Evolutionary conservation across 2,113 vertebrate genomes (phyloP).

Genomic region (Xenus cinereus): DNA sequence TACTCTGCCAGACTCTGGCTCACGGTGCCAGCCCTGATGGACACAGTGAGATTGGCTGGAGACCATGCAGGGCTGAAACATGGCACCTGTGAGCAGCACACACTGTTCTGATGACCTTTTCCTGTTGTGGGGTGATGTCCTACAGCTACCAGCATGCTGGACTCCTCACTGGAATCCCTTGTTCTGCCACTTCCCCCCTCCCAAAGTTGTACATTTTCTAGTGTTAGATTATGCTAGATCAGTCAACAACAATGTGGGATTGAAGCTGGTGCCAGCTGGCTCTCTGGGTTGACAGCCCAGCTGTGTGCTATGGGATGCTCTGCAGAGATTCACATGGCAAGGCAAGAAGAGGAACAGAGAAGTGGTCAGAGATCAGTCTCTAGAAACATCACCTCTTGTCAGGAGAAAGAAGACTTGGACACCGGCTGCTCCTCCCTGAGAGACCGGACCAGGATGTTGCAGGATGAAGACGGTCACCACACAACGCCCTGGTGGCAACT

Average conservation of each 20-base stretch:
- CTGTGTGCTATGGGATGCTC: neutral
- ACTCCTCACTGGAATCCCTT: neutral
- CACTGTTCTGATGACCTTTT: neutral
- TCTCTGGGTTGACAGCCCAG: neutral
- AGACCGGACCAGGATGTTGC: neutral
- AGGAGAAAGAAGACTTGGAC: neutral
- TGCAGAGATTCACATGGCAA: neutral
- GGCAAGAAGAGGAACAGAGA: neutral
- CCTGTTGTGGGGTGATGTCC: neutral
- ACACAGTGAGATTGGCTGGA: neutral
- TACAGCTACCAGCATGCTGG: neutral
- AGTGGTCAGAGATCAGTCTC: neutral
- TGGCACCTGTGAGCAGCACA: neutral
- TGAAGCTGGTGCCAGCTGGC: neutral
- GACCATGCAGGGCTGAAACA: neutral
- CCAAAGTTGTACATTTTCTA: neutral
- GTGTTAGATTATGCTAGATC: neutral
- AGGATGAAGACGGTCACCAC: neutral
- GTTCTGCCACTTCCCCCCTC: neutral
- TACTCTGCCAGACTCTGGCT: neutral
- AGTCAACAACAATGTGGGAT: neutral
- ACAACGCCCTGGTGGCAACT: neutral
- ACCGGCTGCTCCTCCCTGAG: neutral
- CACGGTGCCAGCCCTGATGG: neutral
- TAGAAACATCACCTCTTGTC: neutral